A percentile compares a stretch with the other conserved stretches of the same genome.
Evolutionary conservation across 2,113 vertebrate species (phyloP).

Genomic region (Caretta caretta): DNA sequence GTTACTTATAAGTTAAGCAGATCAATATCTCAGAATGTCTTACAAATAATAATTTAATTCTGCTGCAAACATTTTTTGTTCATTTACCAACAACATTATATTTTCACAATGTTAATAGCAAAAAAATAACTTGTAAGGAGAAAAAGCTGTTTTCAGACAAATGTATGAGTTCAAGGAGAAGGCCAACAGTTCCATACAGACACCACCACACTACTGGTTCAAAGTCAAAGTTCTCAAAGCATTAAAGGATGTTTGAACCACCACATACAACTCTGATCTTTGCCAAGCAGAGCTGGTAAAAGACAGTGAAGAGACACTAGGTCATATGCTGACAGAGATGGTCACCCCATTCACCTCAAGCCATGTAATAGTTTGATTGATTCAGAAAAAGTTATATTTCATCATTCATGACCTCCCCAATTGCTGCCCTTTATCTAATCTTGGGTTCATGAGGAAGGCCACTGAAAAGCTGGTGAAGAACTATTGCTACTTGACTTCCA

Average conservation of each 20-base stretch:
- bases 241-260: not conserved
- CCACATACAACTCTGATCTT: not conserved
- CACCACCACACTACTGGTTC: fast-evolving
- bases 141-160: not conserved
- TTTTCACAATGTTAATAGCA: slow-evolving; percentile 47
- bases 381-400: not conserved
- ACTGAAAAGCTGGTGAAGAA: not conserved
- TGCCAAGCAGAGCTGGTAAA: fast-evolving
- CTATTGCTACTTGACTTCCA: not conserved
- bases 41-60: slow-evolving; percentile 72
- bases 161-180: slow-evolving; percentile 5
- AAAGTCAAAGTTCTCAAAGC: not conserved
- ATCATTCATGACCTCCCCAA: not conserved
- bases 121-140: slow-evolving; percentile 13
- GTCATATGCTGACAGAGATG: not conserved
- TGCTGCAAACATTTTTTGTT: slow-evolving; percentile 35
- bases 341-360: not conserved
- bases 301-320: not conserved
- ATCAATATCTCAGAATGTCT: slow-evolving; percentile 71
- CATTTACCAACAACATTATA: slow-evolving; percentile 46
- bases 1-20: slow-evolving; percentile 68
- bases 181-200: fast-evolving
- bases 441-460: not conserved
- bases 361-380: not conserved
- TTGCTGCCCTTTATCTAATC: not conserved